phyloP scores from a whole-genome alignment of 2,888 invertebrate genomes.

The Neoascia interrupta region DNA sequence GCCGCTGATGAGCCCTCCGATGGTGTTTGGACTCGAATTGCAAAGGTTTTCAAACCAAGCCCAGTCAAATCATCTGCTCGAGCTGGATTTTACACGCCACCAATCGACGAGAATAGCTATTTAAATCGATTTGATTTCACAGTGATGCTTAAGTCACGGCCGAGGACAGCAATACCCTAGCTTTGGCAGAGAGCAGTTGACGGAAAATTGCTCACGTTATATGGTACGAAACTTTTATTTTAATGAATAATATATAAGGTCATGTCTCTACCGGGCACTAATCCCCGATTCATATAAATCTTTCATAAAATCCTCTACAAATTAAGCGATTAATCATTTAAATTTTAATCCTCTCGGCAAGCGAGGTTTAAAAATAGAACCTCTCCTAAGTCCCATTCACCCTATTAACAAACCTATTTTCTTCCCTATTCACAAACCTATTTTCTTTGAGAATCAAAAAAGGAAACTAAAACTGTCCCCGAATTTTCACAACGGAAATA shows the following conservation, averaged over 20 bases:
- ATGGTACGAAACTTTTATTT: neutral
- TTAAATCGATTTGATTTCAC: slow-evolving; percentile 47
- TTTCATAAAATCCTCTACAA: neutral
- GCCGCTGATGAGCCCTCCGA: slow-evolving; percentile 23
- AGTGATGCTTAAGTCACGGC: slow-evolving; percentile 24
- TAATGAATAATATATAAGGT: neutral
- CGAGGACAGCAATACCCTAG: slow-evolving; percentile 1
- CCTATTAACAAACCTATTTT: no score
- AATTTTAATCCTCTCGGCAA: no score
- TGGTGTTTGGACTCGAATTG: slow-evolving; percentile 44
- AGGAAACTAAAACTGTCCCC: no score
- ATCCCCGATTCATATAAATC: neutral
- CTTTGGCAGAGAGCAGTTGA: neutral
- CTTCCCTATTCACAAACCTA: no score
- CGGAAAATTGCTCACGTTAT: neutral
- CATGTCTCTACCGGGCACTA: neutral
- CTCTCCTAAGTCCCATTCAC: no score
- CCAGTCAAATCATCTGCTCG: slow-evolving; percentile 54
- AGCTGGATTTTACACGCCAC: slow-evolving; percentile 70
- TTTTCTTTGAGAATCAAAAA: no score
- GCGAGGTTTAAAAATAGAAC: no score
- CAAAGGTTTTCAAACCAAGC: slow-evolving; percentile 29
- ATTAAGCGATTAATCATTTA: no score
- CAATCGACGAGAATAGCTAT: slow-evolving; percentile 58
- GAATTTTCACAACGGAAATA: no score